Evolutionary conservation across 2,113 vertebrate genomes (phyloP).

Genomic region (Chaetura pelagica): DNA sequence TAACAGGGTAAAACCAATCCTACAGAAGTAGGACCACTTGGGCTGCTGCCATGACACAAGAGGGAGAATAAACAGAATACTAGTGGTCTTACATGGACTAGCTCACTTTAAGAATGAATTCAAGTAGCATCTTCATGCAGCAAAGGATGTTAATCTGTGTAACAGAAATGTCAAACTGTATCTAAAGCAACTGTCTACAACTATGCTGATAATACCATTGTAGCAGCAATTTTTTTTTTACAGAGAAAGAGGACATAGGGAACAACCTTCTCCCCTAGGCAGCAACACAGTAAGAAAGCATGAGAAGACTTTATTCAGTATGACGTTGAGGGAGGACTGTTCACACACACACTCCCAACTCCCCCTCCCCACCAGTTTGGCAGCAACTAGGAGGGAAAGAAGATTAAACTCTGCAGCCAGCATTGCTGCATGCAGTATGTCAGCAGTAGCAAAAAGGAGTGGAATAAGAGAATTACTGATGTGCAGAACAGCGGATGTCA

Average conservation of each 20-base stretch:
- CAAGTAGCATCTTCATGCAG: neutral
- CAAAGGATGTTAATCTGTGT: neutral
- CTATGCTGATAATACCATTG: neutral
- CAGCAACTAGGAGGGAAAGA: neutral
- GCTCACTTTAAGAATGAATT: neutral
- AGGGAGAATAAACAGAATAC: neutral
- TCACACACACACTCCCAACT: neutral
- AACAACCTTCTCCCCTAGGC: neutral
- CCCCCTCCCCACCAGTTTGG: neutral
- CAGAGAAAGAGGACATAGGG: neutral
- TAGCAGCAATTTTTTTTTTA: neutral
- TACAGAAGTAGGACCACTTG: neutral
- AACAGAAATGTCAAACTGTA: neutral
- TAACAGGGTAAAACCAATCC: neutral
- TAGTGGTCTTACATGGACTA: rapidly evolving
- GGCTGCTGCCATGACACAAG: neutral
- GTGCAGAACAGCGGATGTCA: neutral
- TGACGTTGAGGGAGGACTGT: neutral
- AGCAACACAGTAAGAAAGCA: rapidly evolving
- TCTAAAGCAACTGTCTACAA: neutral
- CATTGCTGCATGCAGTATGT: neutral
- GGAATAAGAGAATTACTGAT: neutral
- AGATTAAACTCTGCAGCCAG: neutral
- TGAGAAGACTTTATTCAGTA: neutral
- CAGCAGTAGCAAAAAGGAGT: neutral